Percentiles rank a stretch among this genome's conserved stretches.
phyloP scores from a whole-genome alignment of 2,888 invertebrate genomes.

The Emmelina monodactyla region DNA sequence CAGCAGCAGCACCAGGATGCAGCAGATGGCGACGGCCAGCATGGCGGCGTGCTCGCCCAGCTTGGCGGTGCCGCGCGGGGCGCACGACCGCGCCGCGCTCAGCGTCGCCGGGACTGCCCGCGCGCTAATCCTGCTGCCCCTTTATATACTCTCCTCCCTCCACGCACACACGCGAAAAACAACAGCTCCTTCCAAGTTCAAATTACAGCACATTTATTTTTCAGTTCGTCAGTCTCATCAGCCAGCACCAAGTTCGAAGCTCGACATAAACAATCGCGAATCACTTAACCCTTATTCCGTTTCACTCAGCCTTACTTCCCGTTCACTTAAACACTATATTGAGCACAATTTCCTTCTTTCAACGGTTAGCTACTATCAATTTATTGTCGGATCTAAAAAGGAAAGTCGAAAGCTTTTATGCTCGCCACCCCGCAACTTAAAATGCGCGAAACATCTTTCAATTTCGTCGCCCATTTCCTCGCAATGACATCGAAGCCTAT shows the following conservation, averaged over 20 bases:
- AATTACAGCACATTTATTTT: background rate
- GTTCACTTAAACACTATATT: background rate
- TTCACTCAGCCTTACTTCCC: background rate
- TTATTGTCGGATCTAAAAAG: slow-evolving; percentile 1
- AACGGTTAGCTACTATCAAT: background rate
- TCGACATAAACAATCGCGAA: background rate
- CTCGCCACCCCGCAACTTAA: slow-evolving; percentile 29
- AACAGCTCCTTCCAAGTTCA: background rate
- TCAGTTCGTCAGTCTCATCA: background rate
- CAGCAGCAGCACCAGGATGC: slow-evolving; percentile 79
- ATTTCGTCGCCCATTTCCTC: slow-evolving; percentile 27
- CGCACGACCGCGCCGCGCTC: slow-evolving; percentile 36
- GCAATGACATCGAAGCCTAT: slow-evolving; percentile 18
- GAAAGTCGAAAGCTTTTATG: slow-evolving; percentile 10
- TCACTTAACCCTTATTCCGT: background rate
- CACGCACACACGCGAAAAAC: background rate
- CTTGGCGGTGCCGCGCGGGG: slow-evolving; percentile 45
- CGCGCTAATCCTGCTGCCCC: slow-evolving; percentile 29
- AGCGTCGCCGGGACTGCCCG: slow-evolving; percentile 38
- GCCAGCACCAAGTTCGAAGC: background rate
- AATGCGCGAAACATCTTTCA: slow-evolving; percentile 31
- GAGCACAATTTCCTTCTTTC: background rate
- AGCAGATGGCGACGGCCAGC: slow-evolving; percentile 86
- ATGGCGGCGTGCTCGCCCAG: slow-evolving; percentile 70
- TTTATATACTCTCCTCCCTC: background rate